A percentile compares a stretch with the other conserved stretches of the same genome.
Evolutionary conservation across 2,797 vertebrate genomes (phyloP).

Genomic region (Microhierax caerulescens): DNA sequence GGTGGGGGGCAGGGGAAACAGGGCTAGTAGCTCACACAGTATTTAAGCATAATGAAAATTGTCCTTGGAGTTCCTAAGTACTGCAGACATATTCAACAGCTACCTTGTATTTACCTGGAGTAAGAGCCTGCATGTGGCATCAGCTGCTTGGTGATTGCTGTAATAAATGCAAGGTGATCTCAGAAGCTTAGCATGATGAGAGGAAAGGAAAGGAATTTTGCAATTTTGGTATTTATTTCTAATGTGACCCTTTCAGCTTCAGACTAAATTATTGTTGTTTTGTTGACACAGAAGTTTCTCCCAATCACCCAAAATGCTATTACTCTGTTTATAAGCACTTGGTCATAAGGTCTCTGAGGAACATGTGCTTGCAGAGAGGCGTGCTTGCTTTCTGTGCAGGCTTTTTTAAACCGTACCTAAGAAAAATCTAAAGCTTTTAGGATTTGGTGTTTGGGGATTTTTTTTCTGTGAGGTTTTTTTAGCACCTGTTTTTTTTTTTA

Average conservation of each 20-base stretch:
- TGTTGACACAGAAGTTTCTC: neutral
- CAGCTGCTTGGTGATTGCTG: neutral
- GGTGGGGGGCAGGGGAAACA: rapidly evolving
- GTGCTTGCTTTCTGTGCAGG: neutral
- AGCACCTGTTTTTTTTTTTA: rapidly evolving
- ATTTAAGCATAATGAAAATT: neutral
- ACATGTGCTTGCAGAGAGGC: neutral
- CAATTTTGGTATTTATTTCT: neutral
- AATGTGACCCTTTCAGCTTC: neutral
- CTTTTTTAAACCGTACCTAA: neutral
- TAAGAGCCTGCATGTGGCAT: neutral
- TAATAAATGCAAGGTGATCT: neutral
- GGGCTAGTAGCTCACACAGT: neutral
- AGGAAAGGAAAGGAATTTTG: neutral
- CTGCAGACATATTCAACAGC: neutral
- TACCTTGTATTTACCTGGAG: neutral
- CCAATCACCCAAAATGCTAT: neutral
- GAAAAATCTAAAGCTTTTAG: neutral
- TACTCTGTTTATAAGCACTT: neutral
- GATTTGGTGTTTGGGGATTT: neutral
- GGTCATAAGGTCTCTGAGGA: neutral
- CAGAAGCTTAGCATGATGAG: neutral
- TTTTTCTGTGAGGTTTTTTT: neutral
- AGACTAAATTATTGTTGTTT: neutral
- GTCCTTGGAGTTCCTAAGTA: neutral